Evolutionary conservation across 1,140 invertebrate species (phyloP).

Genomic region (Acromyrmex heyeri): DNA sequence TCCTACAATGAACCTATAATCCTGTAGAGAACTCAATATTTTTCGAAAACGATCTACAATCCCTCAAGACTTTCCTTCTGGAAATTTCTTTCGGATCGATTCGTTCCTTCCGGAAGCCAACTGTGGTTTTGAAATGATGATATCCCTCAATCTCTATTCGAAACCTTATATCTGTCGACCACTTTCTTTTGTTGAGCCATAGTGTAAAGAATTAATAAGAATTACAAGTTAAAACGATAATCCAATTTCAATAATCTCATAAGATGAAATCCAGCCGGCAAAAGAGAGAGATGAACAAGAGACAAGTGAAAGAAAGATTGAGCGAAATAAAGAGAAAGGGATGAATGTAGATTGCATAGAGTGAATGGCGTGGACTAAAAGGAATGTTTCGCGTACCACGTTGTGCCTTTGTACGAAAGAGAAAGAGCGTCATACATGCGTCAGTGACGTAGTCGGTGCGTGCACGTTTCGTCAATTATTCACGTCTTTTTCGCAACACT

Average conservation of each 20-base stretch:
- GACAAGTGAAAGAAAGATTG: not conserved
- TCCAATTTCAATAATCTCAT: too few species aligned
- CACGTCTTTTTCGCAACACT: not conserved
- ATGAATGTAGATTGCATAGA: not conserved
- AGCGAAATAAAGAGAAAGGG: not conserved
- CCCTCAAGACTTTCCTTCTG: too few species aligned
- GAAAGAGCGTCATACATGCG: not conserved
- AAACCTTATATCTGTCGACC: too few species aligned
- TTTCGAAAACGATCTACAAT: too few species aligned
- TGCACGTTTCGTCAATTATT: not conserved
- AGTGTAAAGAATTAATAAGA: not conserved
- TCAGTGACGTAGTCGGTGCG: not conserved
- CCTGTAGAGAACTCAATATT: too few species aligned
- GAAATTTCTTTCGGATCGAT: too few species aligned
- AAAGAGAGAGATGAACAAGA: too few species aligned
- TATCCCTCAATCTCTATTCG: too few species aligned
- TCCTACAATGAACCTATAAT: too few species aligned
- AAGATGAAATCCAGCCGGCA: not conserved
- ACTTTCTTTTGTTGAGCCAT: not conserved
- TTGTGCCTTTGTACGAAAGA: slow-evolving; percentile 17
- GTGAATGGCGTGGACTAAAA: too few species aligned
- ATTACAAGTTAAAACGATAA: not conserved
- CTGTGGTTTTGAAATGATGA: too few species aligned
- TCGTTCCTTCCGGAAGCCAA: too few species aligned
- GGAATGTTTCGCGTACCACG: not conserved